Evolutionary conservation across 2,797 vertebrate species (phyloP), one percentile per base, ranked within the genome.

Genomic region (Geotria australis): DNA sequence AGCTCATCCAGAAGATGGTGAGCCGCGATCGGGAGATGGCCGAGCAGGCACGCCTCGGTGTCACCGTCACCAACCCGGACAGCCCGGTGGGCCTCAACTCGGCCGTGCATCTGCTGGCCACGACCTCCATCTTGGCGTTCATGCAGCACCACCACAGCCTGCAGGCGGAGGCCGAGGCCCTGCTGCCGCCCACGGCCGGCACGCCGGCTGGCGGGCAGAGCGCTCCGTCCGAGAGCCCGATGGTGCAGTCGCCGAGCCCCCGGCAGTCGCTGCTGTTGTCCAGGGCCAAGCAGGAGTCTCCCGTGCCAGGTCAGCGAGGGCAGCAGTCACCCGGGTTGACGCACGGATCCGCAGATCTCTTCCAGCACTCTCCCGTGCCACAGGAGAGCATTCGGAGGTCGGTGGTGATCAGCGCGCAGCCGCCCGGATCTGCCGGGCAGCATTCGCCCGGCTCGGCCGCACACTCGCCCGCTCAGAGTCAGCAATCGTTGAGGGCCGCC

Each of bases 21-120:
- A 94, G 94, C 67, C 94, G 95, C 1, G 89, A 98, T 63, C 77
- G 89, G 3, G 84, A 98, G 73, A 98, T 98, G 89, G 88, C 80
- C 57, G 82, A 91, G 64, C 83, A 85, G 65, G 82, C 76, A 24
- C 67, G 75, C 1, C 73, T 74, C 2, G 69, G 72, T 47, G 59
- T 55, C 0, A 72, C 79, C 58, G 63, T 82, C 59, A 80, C 79
- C 62, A 68, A 74, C 47, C 72, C 78, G 0, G 69, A 76, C 1
- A 65, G 66, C 12, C 82, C 81, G 61, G 66, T 76, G 1, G 74
- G 75, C 60, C 78, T 75, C 63, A 78, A 72, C 64, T 98, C 88
- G 0, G 86, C 88, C 58, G 85, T 98, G 1, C 86, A 80, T 72
- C 83, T 79, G 5, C 70, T 98, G 60, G 88, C 94, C 72, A 86